Conservation (phyloP, 1,140 invertebrate genomes). For the Brachystomella parvula region DNA sequence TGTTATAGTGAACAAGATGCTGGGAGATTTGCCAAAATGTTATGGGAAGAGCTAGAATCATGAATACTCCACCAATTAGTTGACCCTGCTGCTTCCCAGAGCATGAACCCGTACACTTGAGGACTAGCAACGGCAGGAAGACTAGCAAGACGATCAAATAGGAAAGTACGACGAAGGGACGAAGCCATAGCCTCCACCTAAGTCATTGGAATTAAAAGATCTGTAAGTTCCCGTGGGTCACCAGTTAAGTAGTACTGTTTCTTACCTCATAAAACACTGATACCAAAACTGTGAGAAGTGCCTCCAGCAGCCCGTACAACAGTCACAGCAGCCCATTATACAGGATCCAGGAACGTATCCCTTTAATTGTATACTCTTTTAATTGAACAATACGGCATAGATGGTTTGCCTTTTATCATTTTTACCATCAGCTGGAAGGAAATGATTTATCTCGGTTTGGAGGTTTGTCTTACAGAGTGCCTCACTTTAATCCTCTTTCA, state of each 20-base stretch:
- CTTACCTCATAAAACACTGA: conserved; percentile 26
- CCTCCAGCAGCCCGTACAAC: conserved; percentile 13
- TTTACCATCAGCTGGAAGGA: too few species aligned
- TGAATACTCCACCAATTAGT: conserved; percentile 81
- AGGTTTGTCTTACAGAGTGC: too few species aligned
- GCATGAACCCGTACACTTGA: conserved; percentile 47
- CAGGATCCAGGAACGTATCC: not conserved
- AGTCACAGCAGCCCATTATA: conserved; percentile 23
- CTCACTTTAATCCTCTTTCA: too few species aligned
- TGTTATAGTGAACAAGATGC: conserved; percentile 83
- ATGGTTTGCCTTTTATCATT: too few species aligned
- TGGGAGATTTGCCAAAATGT: conserved; percentile 90
- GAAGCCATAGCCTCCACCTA: conserved; percentile 82
- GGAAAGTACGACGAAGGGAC: conserved; percentile 66
- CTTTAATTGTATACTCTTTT: too few species aligned
- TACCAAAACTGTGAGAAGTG: conserved; percentile 32
- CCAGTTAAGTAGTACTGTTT: not conserved
- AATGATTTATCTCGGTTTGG: too few species aligned
- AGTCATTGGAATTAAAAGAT: not conserved
- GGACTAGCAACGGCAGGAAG: conserved; percentile 70
- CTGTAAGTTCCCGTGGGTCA: not conserved
- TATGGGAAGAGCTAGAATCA: conserved; percentile 79
- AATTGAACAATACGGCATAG: too few species aligned
- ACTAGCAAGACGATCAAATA: conserved; percentile 74
- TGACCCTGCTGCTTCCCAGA: conserved; percentile 55